Evolutionary conservation across 35 echinoderm and acorn worm genomes (phyloP), one percentile per base, ranked within the genome.

Genomic region (Diadema setosum): DNA sequence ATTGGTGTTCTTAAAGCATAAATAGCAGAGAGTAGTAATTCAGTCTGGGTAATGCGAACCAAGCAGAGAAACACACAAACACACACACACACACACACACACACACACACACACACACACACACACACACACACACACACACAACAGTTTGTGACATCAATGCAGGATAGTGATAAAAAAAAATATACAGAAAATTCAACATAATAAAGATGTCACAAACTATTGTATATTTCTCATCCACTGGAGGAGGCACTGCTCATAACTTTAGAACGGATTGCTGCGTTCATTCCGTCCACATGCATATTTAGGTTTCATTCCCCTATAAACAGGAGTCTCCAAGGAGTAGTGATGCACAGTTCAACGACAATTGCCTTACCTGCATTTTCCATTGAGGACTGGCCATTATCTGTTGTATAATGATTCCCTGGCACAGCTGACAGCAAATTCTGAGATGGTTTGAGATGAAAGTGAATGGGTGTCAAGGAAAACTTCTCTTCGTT

Each of bases 301-400:
- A 65, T 31, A 65, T 60, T 55, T 60, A 3, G 30, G 57, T 20
- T 11, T 16, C 30, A 18, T 60, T 60, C 7, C 30, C n/a, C n/a
- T 18, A 15, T 21, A 5, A 5, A 23, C 57, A 60, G n/a, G n/a
- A n/a, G n/a, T n/a, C 30, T 60, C 1, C 30, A 20, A 60, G 57
- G 30, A 20, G 30, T 24, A 11, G 21, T 16, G 57, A 60, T 60
- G 20, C 29, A 59, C 4, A 14, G 29, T 59, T 0, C 49, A 55
- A 55, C 49, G 12, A 55, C 14, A 55, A 55, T 67, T 67, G 20
- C 31, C 73, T 78, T 78, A 78, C 73, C 36, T 78, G 73, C 5
- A 78, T 44, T 20, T 78, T 78, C 73, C 73, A 78, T n/a, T 78
- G 73, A 3, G 73, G 73, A 25, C 73, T 78, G 21, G 73, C 73